phyloP scores from a whole-genome alignment of 2,797 vertebrate genomes.

The Characodon lateralis region DNA sequence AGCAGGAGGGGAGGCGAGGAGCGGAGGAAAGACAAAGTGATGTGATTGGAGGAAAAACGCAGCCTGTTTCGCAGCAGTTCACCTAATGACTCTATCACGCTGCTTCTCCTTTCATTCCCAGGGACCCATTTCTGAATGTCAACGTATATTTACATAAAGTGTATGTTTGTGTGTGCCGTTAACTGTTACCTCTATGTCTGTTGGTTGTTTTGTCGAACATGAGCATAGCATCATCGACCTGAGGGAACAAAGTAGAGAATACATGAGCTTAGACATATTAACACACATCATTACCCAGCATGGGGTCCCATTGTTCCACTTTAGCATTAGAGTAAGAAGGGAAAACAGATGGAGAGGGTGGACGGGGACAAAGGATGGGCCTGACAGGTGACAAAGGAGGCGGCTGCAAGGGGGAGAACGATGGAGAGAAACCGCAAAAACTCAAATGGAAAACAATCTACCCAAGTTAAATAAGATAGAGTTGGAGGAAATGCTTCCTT shows the following conservation, averaged over 20 bases:
- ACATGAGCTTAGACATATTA: constrained; percentile 65
- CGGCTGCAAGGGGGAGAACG: constrained; percentile 35
- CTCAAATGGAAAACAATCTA: constrained; percentile 56
- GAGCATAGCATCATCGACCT: constrained; percentile 98
- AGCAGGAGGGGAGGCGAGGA: constrained; percentile 9
- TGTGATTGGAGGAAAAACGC: constrained; percentile 12
- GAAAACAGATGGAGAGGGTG: constrained; percentile 79
- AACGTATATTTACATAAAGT: constrained; percentile 25
- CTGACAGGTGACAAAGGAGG: constrained; percentile 74
- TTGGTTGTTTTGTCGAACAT: constrained; percentile 99
- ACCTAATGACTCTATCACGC: constrained; percentile 28
- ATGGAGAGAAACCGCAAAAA: constrained; percentile 13
- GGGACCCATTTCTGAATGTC: constrained; percentile 4
- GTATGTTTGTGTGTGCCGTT: constrained; percentile 6
- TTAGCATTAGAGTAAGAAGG: constrained; percentile 67
- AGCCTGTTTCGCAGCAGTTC: constrained; percentile 11
- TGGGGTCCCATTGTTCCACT: constrained; percentile 79
- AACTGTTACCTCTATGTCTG: constrained; percentile 91
- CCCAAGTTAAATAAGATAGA: constrained; percentile 46
- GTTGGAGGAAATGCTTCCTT: constrained; percentile 40
- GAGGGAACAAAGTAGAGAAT: constrained; percentile 75
- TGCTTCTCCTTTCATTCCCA: constrained; percentile 27
- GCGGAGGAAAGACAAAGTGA: constrained; percentile 22
- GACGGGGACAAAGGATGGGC: constrained; percentile 55
- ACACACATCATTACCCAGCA: constrained; percentile 74